phyloP scores from a whole-genome alignment of 2,113 vertebrate species.

The Amphiprion ocellaris region DNA sequence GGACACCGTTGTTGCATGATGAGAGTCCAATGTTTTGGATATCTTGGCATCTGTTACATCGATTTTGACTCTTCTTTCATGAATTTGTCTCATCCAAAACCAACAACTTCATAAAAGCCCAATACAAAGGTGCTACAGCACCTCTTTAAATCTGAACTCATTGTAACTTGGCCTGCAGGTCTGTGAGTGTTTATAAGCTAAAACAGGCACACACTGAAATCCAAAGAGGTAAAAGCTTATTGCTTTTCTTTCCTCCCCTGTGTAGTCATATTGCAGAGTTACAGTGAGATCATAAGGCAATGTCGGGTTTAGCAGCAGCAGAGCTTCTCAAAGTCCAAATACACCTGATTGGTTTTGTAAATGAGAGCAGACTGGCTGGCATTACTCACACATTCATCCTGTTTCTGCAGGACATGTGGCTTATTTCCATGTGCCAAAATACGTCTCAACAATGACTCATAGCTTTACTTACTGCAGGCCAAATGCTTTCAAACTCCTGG shows the following conservation, averaged over 20 bases:
- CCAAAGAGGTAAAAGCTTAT: background rate
- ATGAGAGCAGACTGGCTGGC: constrained; percentile 4
- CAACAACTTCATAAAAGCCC: background rate
- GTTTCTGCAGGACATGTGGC: constrained; percentile 26
- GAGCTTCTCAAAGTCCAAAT: constrained; percentile 12
- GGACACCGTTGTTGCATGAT: too few species aligned
- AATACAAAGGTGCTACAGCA: background rate
- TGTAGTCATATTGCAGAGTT: constrained; percentile 11
- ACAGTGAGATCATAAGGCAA: background rate
- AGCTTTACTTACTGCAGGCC: constrained; percentile 36
- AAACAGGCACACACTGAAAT: background rate
- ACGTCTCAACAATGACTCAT: constrained; percentile 41
- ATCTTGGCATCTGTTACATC: background rate
- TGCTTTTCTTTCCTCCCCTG: background rate
- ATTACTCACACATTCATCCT: constrained; percentile 23
- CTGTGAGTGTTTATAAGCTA: background rate
- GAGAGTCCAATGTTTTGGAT: background rate
- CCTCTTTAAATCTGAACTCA: background rate
- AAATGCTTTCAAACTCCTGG: constrained; percentile 38
- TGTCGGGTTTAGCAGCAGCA: background rate
- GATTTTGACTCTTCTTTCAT: background rate
- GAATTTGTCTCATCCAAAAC: background rate
- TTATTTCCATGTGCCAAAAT: constrained; percentile 15
- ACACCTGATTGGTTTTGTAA: constrained; percentile 26
- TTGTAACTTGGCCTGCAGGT: constrained; percentile 1